Evolutionary conservation across 2,888 invertebrate species (phyloP).

Genomic region (Vanessa cardui): DNA sequence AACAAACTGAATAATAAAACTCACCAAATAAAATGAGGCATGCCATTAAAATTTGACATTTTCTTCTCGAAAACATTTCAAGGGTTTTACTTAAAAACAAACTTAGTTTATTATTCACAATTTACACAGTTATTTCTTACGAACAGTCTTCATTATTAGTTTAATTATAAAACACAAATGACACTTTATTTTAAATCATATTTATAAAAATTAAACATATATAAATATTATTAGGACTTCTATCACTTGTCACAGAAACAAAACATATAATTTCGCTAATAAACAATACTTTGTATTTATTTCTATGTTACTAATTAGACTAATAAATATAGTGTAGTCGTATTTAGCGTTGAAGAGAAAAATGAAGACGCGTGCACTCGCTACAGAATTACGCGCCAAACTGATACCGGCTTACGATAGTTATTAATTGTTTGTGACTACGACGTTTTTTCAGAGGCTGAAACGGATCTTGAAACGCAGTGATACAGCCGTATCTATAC

Average conservation of each 20-base stretch:
- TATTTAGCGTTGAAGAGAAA: not conserved
- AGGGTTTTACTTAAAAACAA: slow-evolving; percentile 1
- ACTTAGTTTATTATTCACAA: not conserved
- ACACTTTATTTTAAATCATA: not conserved
- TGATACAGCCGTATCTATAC: not conserved
- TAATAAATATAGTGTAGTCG: not conserved
- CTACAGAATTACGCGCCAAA: slow-evolving; percentile 33
- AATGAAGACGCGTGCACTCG: slow-evolving; percentile 20
- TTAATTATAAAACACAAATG: not conserved
- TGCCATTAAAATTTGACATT: slow-evolving; percentile 8
- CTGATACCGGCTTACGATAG: slow-evolving; percentile 16
- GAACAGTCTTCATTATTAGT: slow-evolving; percentile 4
- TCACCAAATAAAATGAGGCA: slow-evolving; percentile 25
- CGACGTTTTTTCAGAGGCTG: slow-evolving; percentile 24
- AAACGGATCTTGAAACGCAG: slow-evolving; percentile 18
- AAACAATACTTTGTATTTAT: too few relatives aligned
- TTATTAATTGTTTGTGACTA: not conserved
- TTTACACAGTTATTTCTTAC: slow-evolving; percentile 10
- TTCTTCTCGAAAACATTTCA: slow-evolving; percentile 26
- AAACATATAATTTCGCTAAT: not conserved
- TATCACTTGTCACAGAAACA: not conserved
- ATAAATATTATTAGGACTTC: not conserved
- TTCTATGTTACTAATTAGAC: not conserved
- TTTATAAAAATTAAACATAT: not conserved
- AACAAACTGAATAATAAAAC: not conserved